These are phyloP conservation scores for Mellilla xanthometata DNA, from an alignment of 2,888 invertebrate genomes.

Conservation along the genomic window DNA sequence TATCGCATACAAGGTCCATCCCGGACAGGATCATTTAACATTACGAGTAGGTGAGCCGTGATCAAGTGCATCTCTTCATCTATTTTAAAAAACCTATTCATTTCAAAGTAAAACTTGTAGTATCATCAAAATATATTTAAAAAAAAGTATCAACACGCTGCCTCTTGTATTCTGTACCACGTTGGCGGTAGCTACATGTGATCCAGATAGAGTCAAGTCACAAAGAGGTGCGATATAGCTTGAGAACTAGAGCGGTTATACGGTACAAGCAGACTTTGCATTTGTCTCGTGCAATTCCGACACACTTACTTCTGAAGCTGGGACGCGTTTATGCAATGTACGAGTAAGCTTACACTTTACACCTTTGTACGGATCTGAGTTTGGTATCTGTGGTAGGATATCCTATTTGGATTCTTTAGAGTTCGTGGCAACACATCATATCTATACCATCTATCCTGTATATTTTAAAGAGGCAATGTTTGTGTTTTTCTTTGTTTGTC, in stretches of 20 bases:
- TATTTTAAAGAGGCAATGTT: no score
- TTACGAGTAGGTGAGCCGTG: no score
- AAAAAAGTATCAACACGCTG: constrained; percentile 1
- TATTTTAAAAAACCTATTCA: no score
- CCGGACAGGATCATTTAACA: no score
- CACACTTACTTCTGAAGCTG: constrained; percentile 6
- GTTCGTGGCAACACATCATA: no score
- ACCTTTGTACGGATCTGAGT: constrained; percentile 33
- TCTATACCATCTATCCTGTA: no score
- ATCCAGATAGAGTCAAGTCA: constrained; percentile 63
- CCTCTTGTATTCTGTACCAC: constrained; percentile 28
- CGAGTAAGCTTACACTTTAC: constrained; percentile 7
- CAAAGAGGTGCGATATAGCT: constrained; percentile 60
- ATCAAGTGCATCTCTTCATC: no score
- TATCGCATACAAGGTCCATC: no score
- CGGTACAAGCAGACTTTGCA: constrained; percentile 47
- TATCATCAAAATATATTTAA: no score
- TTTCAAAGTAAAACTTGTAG: no score
- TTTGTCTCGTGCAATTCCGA: constrained; percentile 38
- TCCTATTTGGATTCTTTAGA: no score
- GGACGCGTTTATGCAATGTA: constrained; percentile 16
- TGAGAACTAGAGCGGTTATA: constrained; percentile 66
- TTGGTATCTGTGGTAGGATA: background rate
- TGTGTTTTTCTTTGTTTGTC: no score
- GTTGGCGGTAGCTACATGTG: constrained; percentile 47